A percentile compares a stretch with the other conserved stretches of the same genome.
These are phyloP conservation scores for Sinonovacula constricta DNA, from an alignment of 1,140 invertebrate genomes.

Conservation along the genomic window DNA sequence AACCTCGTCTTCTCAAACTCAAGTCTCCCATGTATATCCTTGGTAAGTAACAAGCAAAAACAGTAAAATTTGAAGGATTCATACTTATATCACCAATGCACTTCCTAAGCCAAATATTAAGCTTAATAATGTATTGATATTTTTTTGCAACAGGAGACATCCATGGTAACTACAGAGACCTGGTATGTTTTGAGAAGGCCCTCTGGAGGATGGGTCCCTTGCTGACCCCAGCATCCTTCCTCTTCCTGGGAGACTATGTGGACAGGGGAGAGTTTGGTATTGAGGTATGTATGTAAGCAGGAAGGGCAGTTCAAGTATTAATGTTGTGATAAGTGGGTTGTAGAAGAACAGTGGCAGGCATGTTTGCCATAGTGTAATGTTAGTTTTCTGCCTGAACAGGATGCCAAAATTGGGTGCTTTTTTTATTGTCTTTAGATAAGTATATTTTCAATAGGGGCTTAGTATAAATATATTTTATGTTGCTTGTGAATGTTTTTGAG, in stretches of 20 bases:
- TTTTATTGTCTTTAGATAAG: too few species aligned
- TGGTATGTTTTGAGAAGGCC: conserved; percentile 83
- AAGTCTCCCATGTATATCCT: conserved; percentile 81
- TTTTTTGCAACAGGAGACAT: conserved; percentile 80
- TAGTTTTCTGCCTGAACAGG: too few species aligned
- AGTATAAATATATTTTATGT: too few species aligned
- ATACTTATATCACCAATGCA: too few species aligned
- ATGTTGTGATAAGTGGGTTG: too few species aligned
- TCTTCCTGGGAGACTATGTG: conserved; percentile 86
- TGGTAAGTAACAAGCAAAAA: conserved; percentile 72
- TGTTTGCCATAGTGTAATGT: too few species aligned
- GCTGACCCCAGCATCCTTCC: conserved; percentile 81
- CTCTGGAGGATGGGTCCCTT: conserved; percentile 82
- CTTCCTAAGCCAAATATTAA: background rate
- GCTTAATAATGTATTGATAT: background rate
- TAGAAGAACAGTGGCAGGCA: too few species aligned
- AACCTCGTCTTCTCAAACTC: conserved; percentile 80
- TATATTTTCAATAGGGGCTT: too few species aligned
- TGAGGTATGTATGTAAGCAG: conserved; percentile 78
- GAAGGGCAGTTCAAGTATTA: too few species aligned
- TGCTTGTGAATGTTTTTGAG: too few species aligned
- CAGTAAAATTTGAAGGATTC: background rate
- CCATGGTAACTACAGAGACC: conserved; percentile 83
- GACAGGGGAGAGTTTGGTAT: conserved; percentile 83
- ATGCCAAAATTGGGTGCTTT: too few species aligned